phyloP scores from a whole-genome alignment of 2,113 vertebrate genomes.

The Vulpes ferrilata region DNA sequence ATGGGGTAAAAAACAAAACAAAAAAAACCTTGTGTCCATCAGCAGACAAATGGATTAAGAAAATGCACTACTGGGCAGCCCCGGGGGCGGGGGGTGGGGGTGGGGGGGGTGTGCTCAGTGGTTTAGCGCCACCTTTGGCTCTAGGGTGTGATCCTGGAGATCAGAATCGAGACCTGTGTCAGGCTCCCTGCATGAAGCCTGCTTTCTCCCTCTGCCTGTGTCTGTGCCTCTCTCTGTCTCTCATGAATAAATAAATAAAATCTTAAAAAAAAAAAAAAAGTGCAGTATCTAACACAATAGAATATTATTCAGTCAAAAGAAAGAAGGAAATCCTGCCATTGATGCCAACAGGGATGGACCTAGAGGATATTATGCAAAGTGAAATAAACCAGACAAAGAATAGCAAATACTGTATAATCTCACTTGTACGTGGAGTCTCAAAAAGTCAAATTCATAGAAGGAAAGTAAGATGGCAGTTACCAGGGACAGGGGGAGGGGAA shows the following conservation, averaged over 20 bases:
- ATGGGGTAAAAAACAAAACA: no score
- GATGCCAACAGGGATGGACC: not conserved
- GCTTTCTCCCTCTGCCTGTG: no score
- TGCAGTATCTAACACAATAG: not conserved
- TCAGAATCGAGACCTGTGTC: no score
- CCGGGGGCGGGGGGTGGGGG: no score
- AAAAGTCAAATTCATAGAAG: not conserved
- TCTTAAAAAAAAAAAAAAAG: not conserved
- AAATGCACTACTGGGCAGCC: not conserved
- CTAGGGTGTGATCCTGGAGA: no score
- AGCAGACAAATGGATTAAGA: not conserved
- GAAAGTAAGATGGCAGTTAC: not conserved
- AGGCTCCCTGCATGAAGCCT: no score
- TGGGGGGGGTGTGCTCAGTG: no score
- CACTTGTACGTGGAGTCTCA: not conserved
- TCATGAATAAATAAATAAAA: no score
- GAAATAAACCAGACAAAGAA: not conserved
- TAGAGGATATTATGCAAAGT: not conserved
- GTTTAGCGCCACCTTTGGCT: no score
- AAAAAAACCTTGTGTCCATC: not conserved
- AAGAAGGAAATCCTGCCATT: not conserved
- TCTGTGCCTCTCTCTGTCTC: no score
- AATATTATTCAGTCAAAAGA: not conserved
- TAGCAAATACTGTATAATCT: not conserved
- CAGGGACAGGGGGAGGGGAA: not conserved